A percentile compares a stretch with the other conserved stretches of the same genome.
Conservation (phyloP, 2,888 invertebrate genomes). For the Melinopterus prodromus region DNA sequence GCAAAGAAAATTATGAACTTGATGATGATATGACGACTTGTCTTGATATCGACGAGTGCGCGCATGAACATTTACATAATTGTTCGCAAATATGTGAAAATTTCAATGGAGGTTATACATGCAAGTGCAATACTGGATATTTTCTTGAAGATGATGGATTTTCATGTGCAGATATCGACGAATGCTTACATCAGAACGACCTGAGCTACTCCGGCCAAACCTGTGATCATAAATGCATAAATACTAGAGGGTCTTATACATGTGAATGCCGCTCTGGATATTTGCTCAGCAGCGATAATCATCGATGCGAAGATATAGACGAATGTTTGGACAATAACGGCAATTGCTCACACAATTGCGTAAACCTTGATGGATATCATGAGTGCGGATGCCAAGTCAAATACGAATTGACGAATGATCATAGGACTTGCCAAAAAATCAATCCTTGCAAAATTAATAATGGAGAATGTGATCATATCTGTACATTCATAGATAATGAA, state of each 20-base stretch:
- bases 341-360: slow-evolving; percentile 63
- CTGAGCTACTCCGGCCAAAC: slow-evolving; percentile 38
- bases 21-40: slow-evolving; percentile 53
- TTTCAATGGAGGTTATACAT: slow-evolving; percentile 61
- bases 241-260: slow-evolving; percentile 49
- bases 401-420: slow-evolving; percentile 59
- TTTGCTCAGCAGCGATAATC: slow-evolving; percentile 58
- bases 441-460: slow-evolving; percentile 67
- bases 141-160: slow-evolving; percentile 48
- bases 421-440: slow-evolving; percentile 59
- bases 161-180: slow-evolving; percentile 41
- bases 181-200: slow-evolving; percentile 51
- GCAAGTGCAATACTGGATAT: slow-evolving; percentile 62
- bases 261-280: slow-evolving; percentile 55
- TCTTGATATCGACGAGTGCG: slow-evolving; percentile 57
- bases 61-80: slow-evolving; percentile 52
- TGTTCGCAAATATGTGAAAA: slow-evolving; percentile 68
- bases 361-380: slow-evolving; percentile 63
- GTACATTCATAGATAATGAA: slow-evolving; percentile 62
- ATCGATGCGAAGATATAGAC: slow-evolving; percentile 56
- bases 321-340: slow-evolving; percentile 54
- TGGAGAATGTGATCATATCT: slow-evolving; percentile 70
- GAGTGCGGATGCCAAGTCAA: slow-evolving; percentile 68
- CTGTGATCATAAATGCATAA: slow-evolving; percentile 53
- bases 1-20: slow-evolving; percentile 59